Conservation (phyloP, 2,797 vertebrate genomes). For the Garrulus glandarius region DNA sequence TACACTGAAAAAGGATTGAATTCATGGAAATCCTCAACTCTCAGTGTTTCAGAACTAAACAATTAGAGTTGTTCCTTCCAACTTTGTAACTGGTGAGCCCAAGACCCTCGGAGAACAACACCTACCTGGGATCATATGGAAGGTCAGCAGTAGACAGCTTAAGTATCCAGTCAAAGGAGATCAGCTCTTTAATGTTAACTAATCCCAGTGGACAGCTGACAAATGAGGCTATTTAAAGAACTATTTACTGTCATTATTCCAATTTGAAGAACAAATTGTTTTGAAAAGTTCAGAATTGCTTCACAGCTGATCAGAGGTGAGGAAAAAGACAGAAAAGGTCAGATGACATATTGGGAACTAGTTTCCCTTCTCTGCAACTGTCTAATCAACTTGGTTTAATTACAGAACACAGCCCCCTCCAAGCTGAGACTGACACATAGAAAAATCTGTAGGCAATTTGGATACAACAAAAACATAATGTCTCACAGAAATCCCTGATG, state of each 20-base stretch:
- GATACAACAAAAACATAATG: neutral
- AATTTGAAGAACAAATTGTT: conserved; percentile 45
- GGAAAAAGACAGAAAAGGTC: conserved; percentile 28
- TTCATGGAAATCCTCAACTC: neutral
- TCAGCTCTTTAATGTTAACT: conserved; percentile 33
- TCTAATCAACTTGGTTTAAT: conserved; percentile 11
- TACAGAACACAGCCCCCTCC: neutral
- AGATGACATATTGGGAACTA: neutral
- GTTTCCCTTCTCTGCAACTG: conserved; percentile 1
- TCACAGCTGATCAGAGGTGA: conserved; percentile 16
- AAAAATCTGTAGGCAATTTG: conserved; percentile 56
- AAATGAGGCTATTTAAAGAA: conserved; percentile 52
- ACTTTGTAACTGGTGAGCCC: neutral
- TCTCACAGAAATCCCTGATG: conserved; percentile 38
- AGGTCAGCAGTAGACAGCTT: conserved; percentile 11
- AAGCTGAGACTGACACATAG: neutral
- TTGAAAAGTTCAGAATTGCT: conserved; percentile 30
- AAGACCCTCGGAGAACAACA: neutral
- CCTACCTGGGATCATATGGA: conserved; percentile 8
- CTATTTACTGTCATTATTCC: conserved; percentile 44
- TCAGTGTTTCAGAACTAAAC: neutral
- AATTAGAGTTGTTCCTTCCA: neutral
- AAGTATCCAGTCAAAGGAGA: conserved; percentile 12
- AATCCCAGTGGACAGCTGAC: conserved; percentile 27
- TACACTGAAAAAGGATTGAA: neutral